Conservation (phyloP, 2,113 vertebrate species). For the Riparia riparia region DNA sequence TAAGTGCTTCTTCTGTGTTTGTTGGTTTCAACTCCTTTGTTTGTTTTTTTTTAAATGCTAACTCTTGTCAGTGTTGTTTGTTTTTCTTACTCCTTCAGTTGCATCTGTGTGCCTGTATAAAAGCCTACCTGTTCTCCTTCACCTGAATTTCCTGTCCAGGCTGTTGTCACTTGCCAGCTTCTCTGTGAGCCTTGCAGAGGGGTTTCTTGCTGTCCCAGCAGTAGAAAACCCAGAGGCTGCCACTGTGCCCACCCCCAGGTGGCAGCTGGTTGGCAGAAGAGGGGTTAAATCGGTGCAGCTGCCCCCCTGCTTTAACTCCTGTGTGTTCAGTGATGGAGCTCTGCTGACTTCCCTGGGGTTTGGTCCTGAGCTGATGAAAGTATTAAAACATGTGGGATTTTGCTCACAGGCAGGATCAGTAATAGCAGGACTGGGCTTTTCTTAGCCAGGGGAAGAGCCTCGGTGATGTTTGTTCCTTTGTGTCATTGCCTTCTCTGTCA, state of each 20-base stretch:
- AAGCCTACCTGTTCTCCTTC: not conserved
- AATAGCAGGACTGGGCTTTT: not conserved
- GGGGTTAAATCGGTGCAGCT: not conserved
- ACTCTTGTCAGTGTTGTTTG: not conserved
- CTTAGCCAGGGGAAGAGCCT: not conserved
- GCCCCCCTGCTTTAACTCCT: not conserved
- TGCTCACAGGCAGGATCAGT: not conserved
- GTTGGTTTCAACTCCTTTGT: not conserved
- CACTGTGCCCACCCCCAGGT: not conserved
- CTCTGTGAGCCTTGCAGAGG: not conserved
- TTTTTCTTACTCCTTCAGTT: not conserved
- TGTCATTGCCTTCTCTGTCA: not conserved
- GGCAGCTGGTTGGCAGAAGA: not conserved
- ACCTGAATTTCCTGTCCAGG: not conserved
- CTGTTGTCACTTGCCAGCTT: not conserved
- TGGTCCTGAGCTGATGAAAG: not conserved
- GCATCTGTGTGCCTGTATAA: not conserved
- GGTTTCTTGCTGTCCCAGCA: not conserved
- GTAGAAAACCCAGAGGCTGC: not conserved
- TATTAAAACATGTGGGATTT: fast-evolving
- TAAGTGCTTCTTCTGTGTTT: not conserved
- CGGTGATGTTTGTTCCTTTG: not conserved
- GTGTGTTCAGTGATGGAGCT: not conserved
- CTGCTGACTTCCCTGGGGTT: not conserved
- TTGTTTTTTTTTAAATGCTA: not conserved